phyloP scores from a whole-genome alignment of 2,113 vertebrate genomes.

The Phalacrocorax brasilianus region DNA sequence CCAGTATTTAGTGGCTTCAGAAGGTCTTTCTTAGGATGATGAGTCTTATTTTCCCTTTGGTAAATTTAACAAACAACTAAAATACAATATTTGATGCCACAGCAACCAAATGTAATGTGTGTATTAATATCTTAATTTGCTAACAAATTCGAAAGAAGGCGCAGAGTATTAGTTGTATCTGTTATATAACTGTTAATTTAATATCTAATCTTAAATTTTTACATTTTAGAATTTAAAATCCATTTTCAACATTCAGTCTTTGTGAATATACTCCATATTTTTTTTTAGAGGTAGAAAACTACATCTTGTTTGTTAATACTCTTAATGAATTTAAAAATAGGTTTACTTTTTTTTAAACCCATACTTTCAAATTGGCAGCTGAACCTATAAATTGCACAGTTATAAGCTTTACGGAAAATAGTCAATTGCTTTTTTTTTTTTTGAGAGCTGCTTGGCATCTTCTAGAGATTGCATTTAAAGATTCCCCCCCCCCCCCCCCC shows the following conservation, averaged over 20 bases:
- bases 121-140: neutral
- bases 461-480: neutral
- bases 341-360: neutral
- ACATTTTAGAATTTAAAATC: too few species aligned
- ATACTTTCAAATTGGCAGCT: neutral
- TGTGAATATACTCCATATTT: neutral
- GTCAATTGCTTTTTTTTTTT: neutral
- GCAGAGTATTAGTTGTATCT: neutral
- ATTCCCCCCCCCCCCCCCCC: too few species aligned
- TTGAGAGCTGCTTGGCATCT: neutral
- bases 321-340: neutral
- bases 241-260: neutral
- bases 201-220: neutral
- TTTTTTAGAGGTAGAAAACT: neutral
- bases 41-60: neutral
- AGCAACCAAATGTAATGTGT: neutral
- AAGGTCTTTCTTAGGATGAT: neutral
- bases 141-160: neutral
- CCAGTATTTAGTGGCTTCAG: neutral
- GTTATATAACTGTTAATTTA: neutral
- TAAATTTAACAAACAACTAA: neutral
- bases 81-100: neutral
- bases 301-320: neutral
- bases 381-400: neutral
- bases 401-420: neutral